These are phyloP conservation scores for Nomada fucata DNA, from an alignment of 2,888 invertebrate genomes.

Conservation along the genomic window DNA sequence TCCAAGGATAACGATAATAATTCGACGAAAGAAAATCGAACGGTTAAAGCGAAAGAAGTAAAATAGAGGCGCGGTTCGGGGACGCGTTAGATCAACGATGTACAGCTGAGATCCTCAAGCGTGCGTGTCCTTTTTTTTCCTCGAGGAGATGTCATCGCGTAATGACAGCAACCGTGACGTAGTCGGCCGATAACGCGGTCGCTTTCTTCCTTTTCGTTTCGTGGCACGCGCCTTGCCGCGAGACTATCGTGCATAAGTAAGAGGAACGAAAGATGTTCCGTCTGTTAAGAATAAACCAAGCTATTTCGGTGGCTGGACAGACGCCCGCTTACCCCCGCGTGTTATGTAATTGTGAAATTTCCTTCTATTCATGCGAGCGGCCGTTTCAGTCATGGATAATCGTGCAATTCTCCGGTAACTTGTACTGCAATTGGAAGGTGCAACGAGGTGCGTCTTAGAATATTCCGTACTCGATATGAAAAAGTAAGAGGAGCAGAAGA, in stretches of 20 bases:
- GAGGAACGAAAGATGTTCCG: constrained; percentile 79
- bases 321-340: constrained; percentile 78
- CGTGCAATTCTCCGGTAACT: background rate
- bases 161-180: constrained; percentile 55
- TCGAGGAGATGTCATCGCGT: constrained; percentile 36
- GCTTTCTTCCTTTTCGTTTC: constrained; percentile 49
- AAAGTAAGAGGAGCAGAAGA: too few relatives aligned
- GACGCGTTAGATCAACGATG: background rate
- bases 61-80: background rate
- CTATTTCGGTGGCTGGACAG: constrained; percentile 83
- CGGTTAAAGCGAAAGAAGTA: background rate
- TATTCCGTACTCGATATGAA: too few relatives aligned
- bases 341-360: constrained; percentile 82
- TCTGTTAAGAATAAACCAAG: constrained; percentile 82
- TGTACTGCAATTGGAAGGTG: too few relatives aligned
- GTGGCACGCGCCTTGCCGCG: constrained; percentile 42
- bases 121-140: constrained; percentile 15
- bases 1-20: background rate
- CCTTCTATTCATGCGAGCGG: constrained; percentile 72
- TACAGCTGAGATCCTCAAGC: constrained; percentile 15
- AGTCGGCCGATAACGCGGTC: constrained; percentile 44
- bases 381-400: constrained; percentile 39
- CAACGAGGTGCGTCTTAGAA: too few relatives aligned
- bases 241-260: constrained; percentile 69
- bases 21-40: background rate